Base-by-base conservation (phyloP, 2,888 invertebrate genomes). In the Drosophila hamatofila region DNA sequence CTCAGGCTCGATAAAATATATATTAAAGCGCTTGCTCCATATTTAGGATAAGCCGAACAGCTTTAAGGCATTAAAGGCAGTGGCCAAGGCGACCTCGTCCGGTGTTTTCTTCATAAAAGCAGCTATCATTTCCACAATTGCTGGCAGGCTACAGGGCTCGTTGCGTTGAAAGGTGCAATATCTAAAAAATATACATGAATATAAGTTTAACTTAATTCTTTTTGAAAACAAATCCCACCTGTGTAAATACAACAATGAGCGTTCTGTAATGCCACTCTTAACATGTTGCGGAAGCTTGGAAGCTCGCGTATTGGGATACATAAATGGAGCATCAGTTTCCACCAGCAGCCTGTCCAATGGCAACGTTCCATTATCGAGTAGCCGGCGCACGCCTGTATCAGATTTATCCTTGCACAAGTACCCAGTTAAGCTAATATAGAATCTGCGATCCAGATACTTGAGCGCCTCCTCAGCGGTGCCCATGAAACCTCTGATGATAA, bases 91-190 rank as follows among this genome's bases (percentile, higher is more conserved):
- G 16, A 98, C 96, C 92, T 98, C 97, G 92, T 97, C 97, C 0
- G 98, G 97, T 48, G 95, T 95, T 91, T 96, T 96, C 59, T 95
- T 95, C 94, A 97, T 96, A 92, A 98, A 97, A 23, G 97, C 97
- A n/a, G 98, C 97, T 77, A 98, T 96, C 95, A 98, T 96, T 93
- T 98, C 98, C 51, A 98, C 97, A 59, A 98, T 96, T 48, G 97
- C 97, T 12, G 98, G 97, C 80, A 98, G 93, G 49, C 98, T 97
- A 93, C 98, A 98, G 0, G 98, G 98, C 93, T 98, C 98, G 93
- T 98, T 98, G 83, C 98, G 95, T 93, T 98, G 98, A 94, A 98
- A 98, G 75, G 98, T 97, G 93, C 98, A 98, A 93, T 98, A 98
- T 81, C 98, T 93, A 48, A 54, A 25, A 33, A 16, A 23, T n/a